Percentiles rank a stretch among this genome's conserved stretches.
Evolutionary conservation across 2,113 vertebrate genomes (phyloP).

Genomic region (Sialia sialis): DNA sequence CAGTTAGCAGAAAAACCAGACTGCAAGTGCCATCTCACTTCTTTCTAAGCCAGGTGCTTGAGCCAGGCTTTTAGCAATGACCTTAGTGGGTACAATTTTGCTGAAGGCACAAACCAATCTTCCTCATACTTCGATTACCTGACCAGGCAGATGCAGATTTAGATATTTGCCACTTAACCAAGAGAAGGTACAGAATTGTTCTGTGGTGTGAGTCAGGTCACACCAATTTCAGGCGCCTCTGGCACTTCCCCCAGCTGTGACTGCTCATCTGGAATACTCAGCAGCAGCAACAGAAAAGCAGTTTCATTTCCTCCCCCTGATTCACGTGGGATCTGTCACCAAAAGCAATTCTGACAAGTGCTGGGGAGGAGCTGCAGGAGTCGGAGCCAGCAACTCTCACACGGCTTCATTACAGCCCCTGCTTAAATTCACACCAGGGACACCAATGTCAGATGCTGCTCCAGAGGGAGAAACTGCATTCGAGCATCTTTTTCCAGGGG

Average conservation of each 20-base stretch:
- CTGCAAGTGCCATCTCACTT: not conserved
- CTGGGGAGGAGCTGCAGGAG: not conserved
- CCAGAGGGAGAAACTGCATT: not conserved
- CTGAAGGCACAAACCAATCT: not conserved
- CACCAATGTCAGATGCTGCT: not conserved
- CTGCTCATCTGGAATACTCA: not conserved
- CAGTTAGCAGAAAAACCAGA: not conserved
- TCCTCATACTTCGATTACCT: not conserved
- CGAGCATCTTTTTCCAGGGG: not conserved
- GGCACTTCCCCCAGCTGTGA: not conserved
- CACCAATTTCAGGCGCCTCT: rapidly evolving
- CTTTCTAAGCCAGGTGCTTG: not conserved
- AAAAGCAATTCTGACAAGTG: not conserved
- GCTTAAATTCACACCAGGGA: not conserved
- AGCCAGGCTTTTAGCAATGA: not conserved
- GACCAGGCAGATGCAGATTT: not conserved
- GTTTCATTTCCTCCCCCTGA: not conserved
- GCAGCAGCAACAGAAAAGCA: not conserved
- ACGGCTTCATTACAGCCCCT: not conserved
- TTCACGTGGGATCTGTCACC: not conserved
- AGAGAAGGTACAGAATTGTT: not conserved
- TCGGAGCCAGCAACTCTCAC: not conserved
- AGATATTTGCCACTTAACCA: not conserved
- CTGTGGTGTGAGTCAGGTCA: not conserved
- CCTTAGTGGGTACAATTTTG: not conserved